Percentiles rank a stretch among this genome's conserved stretches.
These are phyloP conservation scores for Peromyscus aztecus DNA, from an alignment of 2,797 vertebrate species.

Conservation along the genomic window DNA sequence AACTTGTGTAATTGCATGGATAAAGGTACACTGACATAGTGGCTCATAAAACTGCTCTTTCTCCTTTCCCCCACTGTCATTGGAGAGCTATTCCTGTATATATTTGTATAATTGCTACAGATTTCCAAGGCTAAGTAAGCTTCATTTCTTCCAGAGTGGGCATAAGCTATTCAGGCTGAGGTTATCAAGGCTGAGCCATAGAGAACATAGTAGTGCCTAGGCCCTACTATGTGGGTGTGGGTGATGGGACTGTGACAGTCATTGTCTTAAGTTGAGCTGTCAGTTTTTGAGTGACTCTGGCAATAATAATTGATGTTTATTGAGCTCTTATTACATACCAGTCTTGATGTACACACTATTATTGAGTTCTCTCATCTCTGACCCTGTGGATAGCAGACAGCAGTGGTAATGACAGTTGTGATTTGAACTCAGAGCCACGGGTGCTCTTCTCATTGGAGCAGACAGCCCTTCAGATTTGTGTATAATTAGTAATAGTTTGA, in stretches of 20 bases:
- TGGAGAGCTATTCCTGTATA: background rate
- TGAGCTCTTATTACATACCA: background rate
- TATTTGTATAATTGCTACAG: constrained; percentile 38
- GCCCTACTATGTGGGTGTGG: background rate
- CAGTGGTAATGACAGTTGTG: background rate
- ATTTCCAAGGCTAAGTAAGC: constrained; percentile 27
- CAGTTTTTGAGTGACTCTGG: background rate
- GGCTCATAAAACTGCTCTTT: constrained; percentile 10
- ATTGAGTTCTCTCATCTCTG: background rate
- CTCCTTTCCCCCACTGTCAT: background rate
- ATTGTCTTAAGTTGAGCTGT: background rate
- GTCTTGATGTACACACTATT: background rate
- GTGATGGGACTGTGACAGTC: background rate
- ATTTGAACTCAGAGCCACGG: background rate
- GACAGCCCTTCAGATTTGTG: background rate
- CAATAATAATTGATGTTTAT: background rate
- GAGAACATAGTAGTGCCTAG: background rate
- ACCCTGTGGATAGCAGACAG: background rate
- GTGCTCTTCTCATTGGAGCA: background rate
- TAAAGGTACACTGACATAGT: constrained; percentile 55
- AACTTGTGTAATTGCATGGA: constrained; percentile 55
- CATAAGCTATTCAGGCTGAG: background rate
- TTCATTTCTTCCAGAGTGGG: constrained; percentile 50
- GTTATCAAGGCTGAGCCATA: background rate
- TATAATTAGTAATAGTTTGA: background rate